A percentile compares a stretch with the other conserved stretches of the same genome.
These are phyloP conservation scores for Nestor notabilis DNA, from an alignment of 2,113 vertebrate genomes.

Conservation along the genomic window DNA sequence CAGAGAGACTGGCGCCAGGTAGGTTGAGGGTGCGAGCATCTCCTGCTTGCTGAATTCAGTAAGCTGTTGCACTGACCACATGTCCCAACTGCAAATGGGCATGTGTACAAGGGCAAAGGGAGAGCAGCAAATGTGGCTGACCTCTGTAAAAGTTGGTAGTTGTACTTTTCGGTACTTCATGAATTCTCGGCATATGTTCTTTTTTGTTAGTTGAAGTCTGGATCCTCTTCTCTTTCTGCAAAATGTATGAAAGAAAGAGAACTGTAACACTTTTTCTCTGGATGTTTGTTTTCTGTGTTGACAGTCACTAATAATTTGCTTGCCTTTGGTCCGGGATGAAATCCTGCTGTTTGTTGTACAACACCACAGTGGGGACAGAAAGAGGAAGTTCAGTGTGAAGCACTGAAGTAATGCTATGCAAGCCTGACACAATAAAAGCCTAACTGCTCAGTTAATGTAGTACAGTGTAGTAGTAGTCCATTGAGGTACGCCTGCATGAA, in stretches of 20 bases:
- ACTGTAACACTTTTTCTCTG: not conserved
- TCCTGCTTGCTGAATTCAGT: not conserved
- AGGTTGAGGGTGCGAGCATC: not conserved
- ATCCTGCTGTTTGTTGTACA: not conserved
- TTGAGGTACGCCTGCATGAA: not conserved
- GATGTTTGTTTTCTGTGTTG: not conserved
- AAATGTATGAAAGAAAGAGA: not conserved
- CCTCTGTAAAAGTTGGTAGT: not conserved
- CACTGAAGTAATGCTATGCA: not conserved
- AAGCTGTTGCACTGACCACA: accelerated
- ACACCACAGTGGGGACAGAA: not conserved
- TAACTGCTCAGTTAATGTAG: not conserved
- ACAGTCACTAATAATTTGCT: not conserved
- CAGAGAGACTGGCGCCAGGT: not conserved
- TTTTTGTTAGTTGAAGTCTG: not conserved
- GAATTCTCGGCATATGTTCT: not conserved
- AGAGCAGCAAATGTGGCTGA: not conserved
- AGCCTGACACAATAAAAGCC: not conserved
- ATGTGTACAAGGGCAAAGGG: not conserved
- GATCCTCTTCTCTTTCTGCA: not conserved
- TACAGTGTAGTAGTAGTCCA: not conserved
- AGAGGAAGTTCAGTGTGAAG: not conserved
- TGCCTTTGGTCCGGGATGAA: not conserved
- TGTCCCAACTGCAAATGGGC: not conserved
- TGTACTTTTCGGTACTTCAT: not conserved